phyloP scores from a whole-genome alignment of 92 coral and sea anemone genomes.

The Phymanthus crucifer region DNA sequence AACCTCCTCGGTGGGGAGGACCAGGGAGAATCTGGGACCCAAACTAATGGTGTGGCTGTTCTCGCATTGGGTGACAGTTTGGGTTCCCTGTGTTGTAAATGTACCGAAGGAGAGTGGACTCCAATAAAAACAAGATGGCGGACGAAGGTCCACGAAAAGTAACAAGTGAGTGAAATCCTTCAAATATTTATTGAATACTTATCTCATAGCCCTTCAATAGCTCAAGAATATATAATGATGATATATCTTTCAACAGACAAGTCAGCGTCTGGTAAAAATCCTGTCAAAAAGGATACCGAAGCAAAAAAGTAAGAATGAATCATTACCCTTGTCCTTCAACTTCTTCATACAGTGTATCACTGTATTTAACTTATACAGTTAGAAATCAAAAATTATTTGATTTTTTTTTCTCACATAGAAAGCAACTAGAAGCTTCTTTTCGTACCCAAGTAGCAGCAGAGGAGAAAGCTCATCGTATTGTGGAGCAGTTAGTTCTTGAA shows the following conservation, averaged over 20 bases:
- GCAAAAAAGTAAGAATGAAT: constrained; percentile 3
- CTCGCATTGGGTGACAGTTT: too few relatives aligned
- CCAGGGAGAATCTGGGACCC: too few relatives aligned
- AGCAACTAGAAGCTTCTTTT: constrained; percentile 71
- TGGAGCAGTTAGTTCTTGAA: constrained; percentile 81
- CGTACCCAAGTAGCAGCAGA: constrained; percentile 87
- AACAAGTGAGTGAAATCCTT: background rate
- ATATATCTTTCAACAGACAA: constrained; percentile 7
- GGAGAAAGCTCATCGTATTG: constrained; percentile 86
- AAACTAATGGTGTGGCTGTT: too few relatives aligned
- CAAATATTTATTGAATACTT: background rate
- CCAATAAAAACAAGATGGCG: constrained; percentile 20
- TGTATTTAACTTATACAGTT: background rate
- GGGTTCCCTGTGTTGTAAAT: background rate
- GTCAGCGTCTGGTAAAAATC: background rate
- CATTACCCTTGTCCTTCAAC: background rate
- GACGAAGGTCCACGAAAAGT: constrained; percentile 17
- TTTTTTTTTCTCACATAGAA: constrained; percentile 14
- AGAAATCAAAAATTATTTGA: background rate
- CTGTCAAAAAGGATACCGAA: background rate
- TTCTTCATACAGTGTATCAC: background rate
- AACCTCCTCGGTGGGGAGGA: too few relatives aligned
- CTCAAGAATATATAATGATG: background rate
- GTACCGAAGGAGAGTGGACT: background rate
- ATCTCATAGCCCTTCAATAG: background rate